phyloP scores from a whole-genome alignment of 2,113 vertebrate species.

The Phalacrocorax brasilianus region DNA sequence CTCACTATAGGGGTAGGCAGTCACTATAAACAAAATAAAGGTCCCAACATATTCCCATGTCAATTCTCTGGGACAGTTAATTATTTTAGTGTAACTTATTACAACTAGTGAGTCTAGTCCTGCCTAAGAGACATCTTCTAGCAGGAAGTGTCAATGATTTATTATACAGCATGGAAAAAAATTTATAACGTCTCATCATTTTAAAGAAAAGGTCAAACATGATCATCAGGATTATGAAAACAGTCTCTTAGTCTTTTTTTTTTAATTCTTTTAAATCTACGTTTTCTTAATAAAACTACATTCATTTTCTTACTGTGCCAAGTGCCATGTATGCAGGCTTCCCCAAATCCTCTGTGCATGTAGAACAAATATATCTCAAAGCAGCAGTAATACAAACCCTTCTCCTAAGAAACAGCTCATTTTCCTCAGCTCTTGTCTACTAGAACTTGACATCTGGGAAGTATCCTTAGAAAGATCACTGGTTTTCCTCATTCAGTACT shows the following conservation, averaged over 20 bases:
- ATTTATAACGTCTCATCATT: background rate
- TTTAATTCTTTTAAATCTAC: background rate
- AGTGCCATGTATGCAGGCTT: background rate
- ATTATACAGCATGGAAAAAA: background rate
- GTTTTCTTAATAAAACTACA: background rate
- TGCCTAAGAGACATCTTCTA: background rate
- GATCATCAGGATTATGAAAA: background rate
- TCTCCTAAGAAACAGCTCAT: background rate
- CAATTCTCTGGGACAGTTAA: background rate
- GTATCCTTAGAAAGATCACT: background rate
- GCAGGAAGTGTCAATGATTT: background rate
- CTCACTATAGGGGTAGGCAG: background rate
- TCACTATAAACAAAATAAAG: background rate
- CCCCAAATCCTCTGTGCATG: background rate
- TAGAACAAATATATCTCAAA: background rate
- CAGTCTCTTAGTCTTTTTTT: background rate
- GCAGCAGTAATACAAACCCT: background rate
- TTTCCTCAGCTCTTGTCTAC: background rate
- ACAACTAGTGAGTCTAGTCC: background rate
- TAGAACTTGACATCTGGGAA: background rate
- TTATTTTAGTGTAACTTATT: background rate
- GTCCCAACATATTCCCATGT: background rate
- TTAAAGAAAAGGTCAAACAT: background rate
- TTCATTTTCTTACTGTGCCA: background rate
- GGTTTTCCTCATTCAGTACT: background rate